phyloP scores from a whole-genome alignment of 2,113 vertebrate genomes.

The Crotalus horridus region DNA sequence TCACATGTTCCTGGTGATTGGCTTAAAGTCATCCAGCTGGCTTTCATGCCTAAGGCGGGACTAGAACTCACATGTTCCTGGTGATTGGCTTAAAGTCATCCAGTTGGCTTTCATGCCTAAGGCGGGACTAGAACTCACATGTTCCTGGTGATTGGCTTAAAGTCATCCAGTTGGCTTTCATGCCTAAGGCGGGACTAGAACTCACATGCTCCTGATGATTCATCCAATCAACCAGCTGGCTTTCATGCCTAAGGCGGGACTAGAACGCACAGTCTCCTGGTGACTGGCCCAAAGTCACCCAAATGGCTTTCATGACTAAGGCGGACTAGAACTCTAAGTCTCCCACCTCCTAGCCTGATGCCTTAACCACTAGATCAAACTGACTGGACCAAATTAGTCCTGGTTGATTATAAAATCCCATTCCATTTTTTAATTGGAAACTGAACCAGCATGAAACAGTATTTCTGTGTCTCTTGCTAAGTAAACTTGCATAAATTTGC shows the following conservation, averaged over 20 bases:
- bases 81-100: no score
- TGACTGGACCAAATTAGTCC: background rate
- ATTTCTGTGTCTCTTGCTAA: background rate
- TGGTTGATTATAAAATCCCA: background rate
- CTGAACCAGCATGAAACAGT: background rate
- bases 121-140: no score
- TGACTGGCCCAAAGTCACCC: background rate
- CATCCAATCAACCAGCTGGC: no score
- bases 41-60: no score
- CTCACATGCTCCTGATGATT: no score
- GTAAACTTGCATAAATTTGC: background rate
- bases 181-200: background rate
- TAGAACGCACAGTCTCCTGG: no score
- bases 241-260: no score
- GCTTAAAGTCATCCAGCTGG: no score
- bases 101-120: no score
- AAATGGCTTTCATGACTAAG: background rate
- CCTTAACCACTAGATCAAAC: background rate
- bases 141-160: rapidly evolving
- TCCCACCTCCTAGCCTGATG: background rate
- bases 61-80: no score
- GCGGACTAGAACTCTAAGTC: background rate
- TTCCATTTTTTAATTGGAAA: background rate
- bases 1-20: no score
- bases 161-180: no score